These are phyloP conservation scores for Sebastes oblongus DNA, from an alignment of 2,797 vertebrate genomes.

Conservation along the genomic window DNA sequence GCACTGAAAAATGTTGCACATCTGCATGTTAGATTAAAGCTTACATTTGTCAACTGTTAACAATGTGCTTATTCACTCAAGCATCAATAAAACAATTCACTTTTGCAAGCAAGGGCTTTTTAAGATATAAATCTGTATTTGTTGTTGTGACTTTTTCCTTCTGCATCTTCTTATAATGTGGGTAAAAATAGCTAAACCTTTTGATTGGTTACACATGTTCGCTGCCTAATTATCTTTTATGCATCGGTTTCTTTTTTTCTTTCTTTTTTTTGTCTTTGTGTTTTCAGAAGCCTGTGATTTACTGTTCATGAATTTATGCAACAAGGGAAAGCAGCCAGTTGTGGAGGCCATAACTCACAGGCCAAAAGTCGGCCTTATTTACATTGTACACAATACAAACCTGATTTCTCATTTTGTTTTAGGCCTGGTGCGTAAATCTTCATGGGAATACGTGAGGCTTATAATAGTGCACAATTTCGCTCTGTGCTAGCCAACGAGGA, in stretches of 20 bases:
- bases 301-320: slow-evolving; percentile 85
- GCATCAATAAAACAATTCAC: background rate
- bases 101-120: background rate
- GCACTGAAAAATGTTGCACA: slow-evolving; percentile 1
- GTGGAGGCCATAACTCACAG: slow-evolving; percentile 81
- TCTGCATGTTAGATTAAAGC: slow-evolving; percentile 8
- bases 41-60: slow-evolving; percentile 4
- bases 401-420: slow-evolving; percentile 72
- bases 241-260: slow-evolving; percentile 70
- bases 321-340: slow-evolving; percentile 73
- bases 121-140: slow-evolving; percentile 26
- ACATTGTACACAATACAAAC: slow-evolving; percentile 76
- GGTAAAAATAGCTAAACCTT: slow-evolving; percentile 66
- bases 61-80: background rate
- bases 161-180: slow-evolving; percentile 33
- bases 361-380: slow-evolving; percentile 83
- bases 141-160: background rate
- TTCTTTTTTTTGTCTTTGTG: slow-evolving; percentile 48
- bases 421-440: slow-evolving; percentile 68
- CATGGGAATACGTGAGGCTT: slow-evolving; percentile 20
- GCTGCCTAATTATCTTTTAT: slow-evolving; percentile 80
- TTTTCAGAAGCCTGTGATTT: slow-evolving; percentile 76
- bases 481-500: slow-evolving; percentile 5
- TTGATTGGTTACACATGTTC: slow-evolving; percentile 76
- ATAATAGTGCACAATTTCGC: slow-evolving; percentile 28